phyloP scores from a whole-genome alignment of 2,113 vertebrate genomes.

The Equus quagga region DNA sequence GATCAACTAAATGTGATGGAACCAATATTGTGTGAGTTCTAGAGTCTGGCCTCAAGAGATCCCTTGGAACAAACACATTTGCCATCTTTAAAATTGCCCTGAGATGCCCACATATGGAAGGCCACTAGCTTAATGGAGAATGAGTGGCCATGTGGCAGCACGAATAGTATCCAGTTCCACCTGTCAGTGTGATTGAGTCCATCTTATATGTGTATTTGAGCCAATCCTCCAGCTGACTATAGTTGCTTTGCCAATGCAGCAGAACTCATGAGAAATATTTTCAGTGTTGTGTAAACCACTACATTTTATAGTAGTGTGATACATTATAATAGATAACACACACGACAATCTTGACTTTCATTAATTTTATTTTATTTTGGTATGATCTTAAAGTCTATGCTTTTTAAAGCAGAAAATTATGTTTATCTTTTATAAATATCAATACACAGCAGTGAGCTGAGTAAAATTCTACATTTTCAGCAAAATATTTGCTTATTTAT shows the following conservation, averaged over 20 bases:
- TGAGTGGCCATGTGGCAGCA: neutral
- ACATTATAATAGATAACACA: neutral
- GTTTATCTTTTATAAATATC: neutral
- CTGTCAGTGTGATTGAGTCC: neutral
- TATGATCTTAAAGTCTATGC: neutral
- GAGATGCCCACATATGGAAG: neutral
- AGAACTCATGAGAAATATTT: neutral
- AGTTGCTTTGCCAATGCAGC: neutral
- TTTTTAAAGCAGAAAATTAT: conserved; percentile 2
- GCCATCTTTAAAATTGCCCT: neutral
- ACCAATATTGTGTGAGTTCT: neutral
- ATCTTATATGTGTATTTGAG: neutral
- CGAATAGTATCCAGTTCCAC: neutral
- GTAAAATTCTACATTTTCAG: neutral
- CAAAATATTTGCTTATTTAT: neutral
- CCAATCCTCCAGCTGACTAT: neutral
- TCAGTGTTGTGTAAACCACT: neutral
- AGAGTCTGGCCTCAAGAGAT: neutral
- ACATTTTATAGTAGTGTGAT: neutral
- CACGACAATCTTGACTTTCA: neutral
- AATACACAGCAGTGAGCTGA: neutral
- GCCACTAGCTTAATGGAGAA: neutral
- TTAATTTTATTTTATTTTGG: conserved; percentile 5
- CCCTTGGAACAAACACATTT: neutral
- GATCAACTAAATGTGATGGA: neutral